Conservation (phyloP, 2,113 vertebrate species). For the Hucho hucho region DNA sequence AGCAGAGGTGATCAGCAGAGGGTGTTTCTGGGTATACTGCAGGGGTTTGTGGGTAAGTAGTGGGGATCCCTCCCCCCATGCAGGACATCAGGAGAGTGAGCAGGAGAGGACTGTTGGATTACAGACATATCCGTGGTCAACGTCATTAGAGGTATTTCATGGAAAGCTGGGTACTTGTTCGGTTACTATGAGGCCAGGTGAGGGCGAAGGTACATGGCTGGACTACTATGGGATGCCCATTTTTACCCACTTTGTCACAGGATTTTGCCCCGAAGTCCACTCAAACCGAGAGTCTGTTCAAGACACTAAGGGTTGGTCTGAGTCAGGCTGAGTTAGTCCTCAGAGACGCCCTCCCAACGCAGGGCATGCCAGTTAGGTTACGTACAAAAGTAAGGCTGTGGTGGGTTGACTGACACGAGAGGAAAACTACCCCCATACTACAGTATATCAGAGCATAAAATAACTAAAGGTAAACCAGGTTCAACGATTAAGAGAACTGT, state of each 20-base stretch:
- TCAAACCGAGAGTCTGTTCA: conserved; percentile 8
- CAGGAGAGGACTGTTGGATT: neutral
- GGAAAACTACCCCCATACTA: conserved; percentile 16
- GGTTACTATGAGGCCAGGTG: neutral
- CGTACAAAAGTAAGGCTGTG: conserved; percentile 66
- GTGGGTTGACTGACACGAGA: conserved; percentile 34
- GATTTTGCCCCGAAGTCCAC: conserved; percentile 8
- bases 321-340: conserved; percentile 29
- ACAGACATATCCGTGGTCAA: conserved; percentile 27
- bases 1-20: neutral
- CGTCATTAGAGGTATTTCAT: conserved; percentile 46
- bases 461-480: conserved; percentile 11
- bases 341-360: conserved; percentile 38
- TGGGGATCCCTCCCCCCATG: neutral
- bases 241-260: conserved; percentile 21
- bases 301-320: conserved; percentile 30
- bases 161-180: conserved; percentile 6
- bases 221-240: neutral
- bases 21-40: conserved; percentile 3
- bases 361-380: conserved; percentile 17
- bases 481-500: conserved; percentile 18
- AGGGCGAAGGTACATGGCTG: neutral
- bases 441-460: conserved; percentile 39
- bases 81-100: conserved; percentile 10
- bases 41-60: conserved; percentile 12